Evolutionary conservation across 2,113 vertebrate species (phyloP).

Genomic region (Tauraco erythrolophus): DNA sequence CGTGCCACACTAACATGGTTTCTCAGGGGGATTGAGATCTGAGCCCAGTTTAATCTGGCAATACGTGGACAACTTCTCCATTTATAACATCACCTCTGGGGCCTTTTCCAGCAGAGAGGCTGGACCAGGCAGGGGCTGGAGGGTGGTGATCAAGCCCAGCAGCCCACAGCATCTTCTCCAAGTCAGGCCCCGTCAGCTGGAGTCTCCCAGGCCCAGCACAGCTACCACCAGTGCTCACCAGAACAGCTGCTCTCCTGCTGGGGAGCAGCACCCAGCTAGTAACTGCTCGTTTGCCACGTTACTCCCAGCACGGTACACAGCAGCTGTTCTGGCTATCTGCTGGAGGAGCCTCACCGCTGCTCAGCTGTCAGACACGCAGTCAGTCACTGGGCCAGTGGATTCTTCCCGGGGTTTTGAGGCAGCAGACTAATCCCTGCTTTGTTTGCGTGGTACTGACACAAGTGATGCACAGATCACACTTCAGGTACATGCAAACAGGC

Average conservation of each 20-base stretch:
- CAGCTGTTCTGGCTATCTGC: neutral
- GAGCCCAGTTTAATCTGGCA: neutral
- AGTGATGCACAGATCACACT: neutral
- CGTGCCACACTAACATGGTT: fast-evolving
- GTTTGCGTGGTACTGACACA: neutral
- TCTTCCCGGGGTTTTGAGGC: neutral
- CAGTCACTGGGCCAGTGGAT: neutral
- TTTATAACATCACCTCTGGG: fast-evolving
- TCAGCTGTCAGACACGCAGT: neutral
- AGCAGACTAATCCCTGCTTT: neutral
- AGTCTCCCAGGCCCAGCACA: neutral
- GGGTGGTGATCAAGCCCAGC: neutral
- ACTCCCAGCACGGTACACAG: neutral
- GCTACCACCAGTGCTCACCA: neutral
- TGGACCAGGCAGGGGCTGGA: neutral
- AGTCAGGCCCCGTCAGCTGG: neutral
- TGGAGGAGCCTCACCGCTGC: neutral
- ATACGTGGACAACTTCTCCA: fast-evolving
- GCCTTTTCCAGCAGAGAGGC: neutral
- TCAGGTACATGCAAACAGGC: neutral
- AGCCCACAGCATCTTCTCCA: neutral
- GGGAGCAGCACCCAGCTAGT: neutral
- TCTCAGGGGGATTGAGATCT: neutral
- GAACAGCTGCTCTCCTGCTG: neutral
- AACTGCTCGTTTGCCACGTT: fast-evolving